Percentiles rank a stretch among this genome's conserved stretches.
These are phyloP conservation scores for Epinotia demarniana DNA, from an alignment of 2,888 invertebrate genomes.

Conservation along the genomic window DNA sequence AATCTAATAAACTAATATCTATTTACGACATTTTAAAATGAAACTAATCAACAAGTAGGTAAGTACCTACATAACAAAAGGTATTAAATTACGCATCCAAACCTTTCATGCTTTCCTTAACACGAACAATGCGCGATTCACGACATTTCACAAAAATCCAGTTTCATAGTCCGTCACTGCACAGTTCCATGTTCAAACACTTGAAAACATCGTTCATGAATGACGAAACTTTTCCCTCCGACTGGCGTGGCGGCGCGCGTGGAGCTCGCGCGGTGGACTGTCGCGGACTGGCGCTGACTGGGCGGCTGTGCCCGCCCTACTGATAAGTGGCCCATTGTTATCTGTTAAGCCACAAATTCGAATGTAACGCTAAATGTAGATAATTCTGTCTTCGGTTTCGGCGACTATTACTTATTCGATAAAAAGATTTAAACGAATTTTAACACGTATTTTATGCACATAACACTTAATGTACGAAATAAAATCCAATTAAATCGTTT, in stretches of 20 bases:
- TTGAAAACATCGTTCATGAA: constrained; percentile 44
- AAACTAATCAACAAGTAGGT: not conserved
- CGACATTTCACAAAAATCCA: constrained; percentile 50
- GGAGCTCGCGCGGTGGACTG: constrained; percentile 52
- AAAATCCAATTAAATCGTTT: too few species aligned
- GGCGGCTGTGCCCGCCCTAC: constrained; percentile 48
- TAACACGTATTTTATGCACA: too few species aligned
- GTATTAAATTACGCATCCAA: constrained; percentile 45
- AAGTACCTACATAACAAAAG: not conserved
- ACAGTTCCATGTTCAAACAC: constrained; percentile 54
- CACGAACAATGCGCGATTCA: constrained; percentile 53
- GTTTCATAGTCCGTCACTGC: constrained; percentile 54
- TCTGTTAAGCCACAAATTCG: constrained; percentile 43
- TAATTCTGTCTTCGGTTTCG: too few species aligned
- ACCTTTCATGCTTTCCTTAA: constrained; percentile 69
- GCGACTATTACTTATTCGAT: too few species aligned
- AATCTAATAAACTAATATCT: too few species aligned
- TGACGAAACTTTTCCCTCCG: constrained; percentile 74
- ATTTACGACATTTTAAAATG: too few species aligned
- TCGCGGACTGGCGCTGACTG: constrained; percentile 60
- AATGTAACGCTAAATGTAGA: not conserved
- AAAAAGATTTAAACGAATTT: too few species aligned
- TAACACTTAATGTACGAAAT: too few species aligned
- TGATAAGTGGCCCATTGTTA: constrained; percentile 44
- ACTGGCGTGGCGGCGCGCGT: constrained; percentile 56